A percentile compares a stretch with the other conserved stretches of the same genome.
Evolutionary conservation across 2,888 invertebrate species (phyloP).

Genomic region (Pristionchus mayeri): DNA sequence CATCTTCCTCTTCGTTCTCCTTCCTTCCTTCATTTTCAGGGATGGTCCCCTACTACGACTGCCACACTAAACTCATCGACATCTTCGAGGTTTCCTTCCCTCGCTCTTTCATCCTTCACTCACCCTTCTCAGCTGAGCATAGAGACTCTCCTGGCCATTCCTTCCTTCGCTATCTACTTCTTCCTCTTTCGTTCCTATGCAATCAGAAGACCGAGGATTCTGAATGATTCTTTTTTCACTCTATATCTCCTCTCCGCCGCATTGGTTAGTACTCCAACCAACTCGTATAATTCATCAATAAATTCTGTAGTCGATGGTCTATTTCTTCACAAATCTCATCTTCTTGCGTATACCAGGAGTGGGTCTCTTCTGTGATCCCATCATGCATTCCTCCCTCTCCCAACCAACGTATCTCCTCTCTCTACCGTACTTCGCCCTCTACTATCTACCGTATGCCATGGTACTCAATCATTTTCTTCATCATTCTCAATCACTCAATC

Average conservation of each 20-base stretch:
- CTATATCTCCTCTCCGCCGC: neutral
- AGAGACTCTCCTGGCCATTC: slow-evolving; percentile 19
- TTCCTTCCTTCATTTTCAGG: neutral
- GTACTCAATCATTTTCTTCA: neutral
- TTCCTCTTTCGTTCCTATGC: slow-evolving; percentile 33
- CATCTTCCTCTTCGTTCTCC: no score
- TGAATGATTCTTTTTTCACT: slow-evolving; percentile 48
- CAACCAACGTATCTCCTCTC: neutral
- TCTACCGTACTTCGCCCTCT: neutral
- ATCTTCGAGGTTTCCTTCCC: neutral
- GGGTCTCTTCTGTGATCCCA: slow-evolving; percentile 18
- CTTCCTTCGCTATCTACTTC: slow-evolving; percentile 34
- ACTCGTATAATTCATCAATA: neutral
- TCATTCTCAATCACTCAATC: no score
- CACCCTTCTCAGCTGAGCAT: neutral
- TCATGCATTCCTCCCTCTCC: slow-evolving; percentile 6
- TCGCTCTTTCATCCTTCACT: neutral
- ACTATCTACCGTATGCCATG: slow-evolving; percentile 42
- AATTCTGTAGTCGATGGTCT: slow-evolving; percentile 20
- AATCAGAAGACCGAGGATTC: neutral
- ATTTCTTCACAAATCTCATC: slow-evolving; percentile 23
- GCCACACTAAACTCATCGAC: slow-evolving; percentile 1
- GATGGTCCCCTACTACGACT: neutral
- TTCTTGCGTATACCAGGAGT: slow-evolving; percentile 36
- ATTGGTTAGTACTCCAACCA: neutral